Conservation (phyloP, 2,113 vertebrate species). For the Oriolus oriolus region DNA sequence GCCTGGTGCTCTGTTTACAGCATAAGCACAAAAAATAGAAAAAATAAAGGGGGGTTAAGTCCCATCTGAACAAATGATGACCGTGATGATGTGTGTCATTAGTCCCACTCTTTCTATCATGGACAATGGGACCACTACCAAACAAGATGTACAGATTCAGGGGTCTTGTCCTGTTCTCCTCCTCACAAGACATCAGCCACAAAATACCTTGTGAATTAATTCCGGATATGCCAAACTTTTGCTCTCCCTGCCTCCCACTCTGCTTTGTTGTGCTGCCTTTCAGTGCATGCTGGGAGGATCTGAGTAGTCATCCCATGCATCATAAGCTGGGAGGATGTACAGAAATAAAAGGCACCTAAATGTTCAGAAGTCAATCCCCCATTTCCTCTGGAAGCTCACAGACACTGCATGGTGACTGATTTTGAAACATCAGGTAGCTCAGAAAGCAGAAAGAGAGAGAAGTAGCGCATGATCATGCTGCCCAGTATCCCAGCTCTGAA, state of each 20-base stretch:
- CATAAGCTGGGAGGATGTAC: neutral
- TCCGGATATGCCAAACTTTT: neutral
- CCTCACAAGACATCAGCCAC: neutral
- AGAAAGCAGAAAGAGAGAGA: neutral
- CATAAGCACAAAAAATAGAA: neutral
- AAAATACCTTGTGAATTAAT: neutral
- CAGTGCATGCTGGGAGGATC: neutral
- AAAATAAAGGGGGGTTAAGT: neutral
- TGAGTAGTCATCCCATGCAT: neutral
- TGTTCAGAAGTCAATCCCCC: neutral
- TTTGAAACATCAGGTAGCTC: neutral
- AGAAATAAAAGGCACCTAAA: neutral
- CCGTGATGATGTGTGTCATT: neutral
- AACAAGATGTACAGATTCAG: neutral
- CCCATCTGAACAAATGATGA: neutral
- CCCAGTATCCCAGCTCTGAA: neutral
- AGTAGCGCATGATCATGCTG: neutral
- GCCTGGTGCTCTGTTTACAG: neutral
- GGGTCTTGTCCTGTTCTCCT: neutral
- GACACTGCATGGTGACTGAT: neutral
- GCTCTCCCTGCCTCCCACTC: neutral
- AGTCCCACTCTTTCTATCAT: neutral
- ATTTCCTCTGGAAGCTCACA: neutral
- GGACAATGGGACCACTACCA: neutral
- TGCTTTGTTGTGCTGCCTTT: neutral